These are phyloP conservation scores for Labeo catla DNA, from an alignment of 2,113 vertebrate species.

Conservation along the genomic window DNA sequence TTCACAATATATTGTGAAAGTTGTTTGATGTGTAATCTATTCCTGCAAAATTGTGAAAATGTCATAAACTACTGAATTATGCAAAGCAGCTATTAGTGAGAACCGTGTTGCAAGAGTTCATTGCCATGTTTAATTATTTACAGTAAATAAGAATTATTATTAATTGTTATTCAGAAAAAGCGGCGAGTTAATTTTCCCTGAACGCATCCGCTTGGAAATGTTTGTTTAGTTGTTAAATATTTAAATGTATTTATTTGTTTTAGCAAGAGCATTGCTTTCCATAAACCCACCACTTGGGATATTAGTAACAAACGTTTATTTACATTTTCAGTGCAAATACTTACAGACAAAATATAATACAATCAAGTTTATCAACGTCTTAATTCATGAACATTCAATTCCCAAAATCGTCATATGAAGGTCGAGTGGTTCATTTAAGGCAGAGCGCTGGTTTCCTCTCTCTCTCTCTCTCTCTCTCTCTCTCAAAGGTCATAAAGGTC, in stretches of 20 bases:
- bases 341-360: conserved; percentile 77
- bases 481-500: not conserved
- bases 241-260: not conserved
- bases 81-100: not conserved
- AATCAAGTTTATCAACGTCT: conserved; percentile 62
- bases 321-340: conserved; percentile 91
- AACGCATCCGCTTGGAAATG: not conserved
- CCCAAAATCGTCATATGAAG: conserved; percentile 54
- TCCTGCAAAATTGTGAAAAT: not conserved
- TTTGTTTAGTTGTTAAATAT: not conserved
- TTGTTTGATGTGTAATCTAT: not conserved
- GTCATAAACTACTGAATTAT: not conserved
- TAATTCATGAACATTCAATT: conserved; percentile 38
- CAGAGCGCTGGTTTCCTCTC: not conserved
- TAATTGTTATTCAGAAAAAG: not conserved
- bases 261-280: not conserved
- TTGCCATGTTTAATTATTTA: not conserved
- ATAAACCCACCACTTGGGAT: conserved; percentile 56
- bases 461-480: not conserved
- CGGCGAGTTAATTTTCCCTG: not conserved
- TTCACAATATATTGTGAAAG: not conserved
- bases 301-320: conserved; percentile 93
- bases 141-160: not conserved
- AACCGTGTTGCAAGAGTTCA: not conserved
- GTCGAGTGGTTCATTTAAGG: conserved; percentile 59